Evolutionary conservation across 1,140 invertebrate genomes (phyloP).

Genomic region (Cyrtorhinus lividipennis): DNA sequence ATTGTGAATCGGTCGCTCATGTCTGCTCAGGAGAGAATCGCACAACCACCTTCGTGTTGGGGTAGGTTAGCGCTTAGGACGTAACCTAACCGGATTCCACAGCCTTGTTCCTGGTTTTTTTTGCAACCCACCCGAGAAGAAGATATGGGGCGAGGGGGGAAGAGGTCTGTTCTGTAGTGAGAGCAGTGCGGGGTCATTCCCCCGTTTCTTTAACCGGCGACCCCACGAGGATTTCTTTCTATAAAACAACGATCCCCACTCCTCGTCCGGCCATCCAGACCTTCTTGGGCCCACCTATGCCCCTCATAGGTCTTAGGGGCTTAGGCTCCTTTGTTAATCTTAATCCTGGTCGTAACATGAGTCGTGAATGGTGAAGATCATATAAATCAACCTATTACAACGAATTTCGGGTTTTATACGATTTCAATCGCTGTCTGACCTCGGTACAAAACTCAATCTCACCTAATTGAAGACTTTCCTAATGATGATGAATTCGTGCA

Average conservation of each 20-base stretch:
- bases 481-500: no score
- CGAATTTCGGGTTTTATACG: no score
- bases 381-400: no score
- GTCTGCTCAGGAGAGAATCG: background rate
- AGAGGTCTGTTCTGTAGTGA: background rate
- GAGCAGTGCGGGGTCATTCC: background rate
- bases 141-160: background rate
- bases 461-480: no score
- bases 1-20: slow-evolving; percentile 2
- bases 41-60: background rate
- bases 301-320: no score
- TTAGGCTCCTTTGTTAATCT: no score
- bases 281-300: no score
- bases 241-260: background rate
- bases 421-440: no score
- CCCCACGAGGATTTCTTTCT: background rate
- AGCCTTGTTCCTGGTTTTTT: background rate
- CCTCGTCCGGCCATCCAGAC: background rate
- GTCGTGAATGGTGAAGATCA: no score
- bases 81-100: slow-evolving; percentile 1
- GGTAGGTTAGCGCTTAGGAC: slow-evolving; percentile 7
- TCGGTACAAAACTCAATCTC: no score
- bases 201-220: slow-evolving; percentile 5
- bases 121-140: background rate
- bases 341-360: no score